Conservation (phyloP, 1,140 invertebrate genomes). For the Kradibia gibbosae region DNA sequence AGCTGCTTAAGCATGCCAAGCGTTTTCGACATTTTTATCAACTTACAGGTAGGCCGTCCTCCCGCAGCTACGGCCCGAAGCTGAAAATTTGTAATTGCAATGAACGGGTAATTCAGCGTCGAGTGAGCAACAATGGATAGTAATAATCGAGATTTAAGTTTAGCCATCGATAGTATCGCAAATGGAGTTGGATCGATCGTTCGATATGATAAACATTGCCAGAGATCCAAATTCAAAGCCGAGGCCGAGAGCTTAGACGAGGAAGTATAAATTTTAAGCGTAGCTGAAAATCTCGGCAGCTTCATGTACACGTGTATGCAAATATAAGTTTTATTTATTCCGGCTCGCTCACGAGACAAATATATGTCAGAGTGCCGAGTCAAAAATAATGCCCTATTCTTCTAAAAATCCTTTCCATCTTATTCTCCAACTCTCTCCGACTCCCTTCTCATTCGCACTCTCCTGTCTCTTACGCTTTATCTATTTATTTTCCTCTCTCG, state of each 20-base stretch:
- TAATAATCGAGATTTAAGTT: no score
- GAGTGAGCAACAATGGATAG: no score
- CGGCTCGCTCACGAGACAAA: background rate
- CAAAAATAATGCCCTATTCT: constrained; percentile 19
- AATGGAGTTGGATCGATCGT: no score
- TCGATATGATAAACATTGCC: no score
- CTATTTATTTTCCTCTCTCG: constrained; percentile 14
- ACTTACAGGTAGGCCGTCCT: no score
- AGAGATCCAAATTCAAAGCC: no score
- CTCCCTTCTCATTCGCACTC: background rate
- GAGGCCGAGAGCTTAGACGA: background rate
- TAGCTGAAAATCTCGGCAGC: background rate
- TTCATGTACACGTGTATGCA: background rate
- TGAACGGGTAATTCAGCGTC: no score
- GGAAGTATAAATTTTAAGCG: background rate
- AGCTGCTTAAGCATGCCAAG: no score
- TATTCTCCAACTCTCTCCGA: constrained; percentile 3
- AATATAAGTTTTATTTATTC: background rate
- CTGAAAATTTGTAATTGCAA: no score
- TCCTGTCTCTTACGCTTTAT: background rate
- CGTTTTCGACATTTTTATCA: no score
- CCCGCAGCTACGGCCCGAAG: no score
- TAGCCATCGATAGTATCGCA: no score
- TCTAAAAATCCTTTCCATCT: background rate
- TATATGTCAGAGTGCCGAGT: background rate